Evolutionary conservation across 2,888 invertebrate genomes (phyloP).

Genomic region (Nineta flava): DNA sequence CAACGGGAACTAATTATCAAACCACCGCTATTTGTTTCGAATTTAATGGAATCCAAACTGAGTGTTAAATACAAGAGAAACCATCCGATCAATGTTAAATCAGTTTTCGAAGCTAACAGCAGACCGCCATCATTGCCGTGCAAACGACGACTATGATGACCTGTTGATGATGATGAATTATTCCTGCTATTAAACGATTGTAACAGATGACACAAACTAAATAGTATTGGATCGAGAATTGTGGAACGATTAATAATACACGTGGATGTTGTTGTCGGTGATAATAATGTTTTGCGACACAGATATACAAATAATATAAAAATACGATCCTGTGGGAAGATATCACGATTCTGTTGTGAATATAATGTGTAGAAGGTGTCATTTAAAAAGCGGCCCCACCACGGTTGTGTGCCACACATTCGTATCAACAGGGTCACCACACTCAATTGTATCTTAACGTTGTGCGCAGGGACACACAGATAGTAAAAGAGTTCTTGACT

Average conservation of each 20-base stretch:
- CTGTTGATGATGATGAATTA: constrained; percentile 29
- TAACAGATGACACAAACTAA: constrained; percentile 41
- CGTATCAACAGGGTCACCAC: constrained; percentile 64
- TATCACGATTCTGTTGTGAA: constrained; percentile 57
- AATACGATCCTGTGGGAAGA: constrained; percentile 77
- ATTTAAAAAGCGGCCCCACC: constrained; percentile 88
- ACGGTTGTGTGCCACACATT: constrained; percentile 42
- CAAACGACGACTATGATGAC: constrained; percentile 14
- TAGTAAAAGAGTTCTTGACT: constrained; percentile 54
- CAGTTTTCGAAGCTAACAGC: constrained; percentile 36
- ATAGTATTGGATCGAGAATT: constrained; percentile 46
- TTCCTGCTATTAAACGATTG: constrained; percentile 32
- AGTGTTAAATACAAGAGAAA: constrained; percentile 57
- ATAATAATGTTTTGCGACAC: constrained; percentile 57
- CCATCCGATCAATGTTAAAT: constrained; percentile 57
- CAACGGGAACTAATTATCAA: constrained; percentile 36
- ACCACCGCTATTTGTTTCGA: neutral
- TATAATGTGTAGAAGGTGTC: constrained; percentile 65
- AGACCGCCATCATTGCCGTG: constrained; percentile 27
- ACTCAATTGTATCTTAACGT: constrained; percentile 62
- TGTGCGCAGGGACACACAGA: constrained; percentile 53
- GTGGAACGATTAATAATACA: constrained; percentile 38
- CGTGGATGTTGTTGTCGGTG: too few relatives aligned
- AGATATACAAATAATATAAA: constrained; percentile 76
- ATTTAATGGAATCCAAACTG: constrained; percentile 37